Base-by-base conservation (phyloP, 2,888 invertebrate genomes). In the Metacarcinus magister region DNA sequence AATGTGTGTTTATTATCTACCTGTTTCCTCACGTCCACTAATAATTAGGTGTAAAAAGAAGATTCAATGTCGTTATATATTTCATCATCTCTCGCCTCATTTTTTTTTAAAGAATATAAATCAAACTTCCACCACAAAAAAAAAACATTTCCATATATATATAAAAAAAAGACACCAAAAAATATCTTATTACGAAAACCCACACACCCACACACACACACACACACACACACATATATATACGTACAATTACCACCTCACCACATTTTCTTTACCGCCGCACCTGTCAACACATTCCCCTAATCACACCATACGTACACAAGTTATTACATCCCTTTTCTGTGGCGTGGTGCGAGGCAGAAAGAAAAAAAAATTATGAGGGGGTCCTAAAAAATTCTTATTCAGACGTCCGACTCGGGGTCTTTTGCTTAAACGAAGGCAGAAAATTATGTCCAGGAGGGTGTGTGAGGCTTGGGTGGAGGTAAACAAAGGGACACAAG, bases 291-390 rank as follows among this genome's bases (percentile, higher is more conserved):
- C n/a, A 2, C 23, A n/a, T 67, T 67, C 7, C 67, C 67, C 16
- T n/a, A 67, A 67, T 67, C 67, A 67, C 67, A 67, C 67, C 67
- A 67, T 67, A 67, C 67, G n/a, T n/a, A 67, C 67, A 67, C 67
- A 67, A 67, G n/a, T n/a, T 7, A 67, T 67, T n/a, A 67, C 67
- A 67, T 67, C 67, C 67, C n/a, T 23, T 67, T 67, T 67, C 67
- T 67, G 67, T 23, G 23, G 19, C 2, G n/a, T 4, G 67, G 23
- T 4, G n/a, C n/a, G 67, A 67, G n/a, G n/a, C 23, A 67, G 19
- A n/a, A 54, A 54, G n/a, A n/a, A 67, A 67, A 23, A 67, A 67
- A 67, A 67, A 54, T 54, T 67, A 67, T 67, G 67, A 67, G 23
- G 67, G 67, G 67, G n/a, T n/a, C n/a, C 23, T n/a, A 67, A n/a